phyloP scores from a whole-genome alignment of 2,797 vertebrate genomes.

The Tokudaia tokunoshimensis region DNA sequence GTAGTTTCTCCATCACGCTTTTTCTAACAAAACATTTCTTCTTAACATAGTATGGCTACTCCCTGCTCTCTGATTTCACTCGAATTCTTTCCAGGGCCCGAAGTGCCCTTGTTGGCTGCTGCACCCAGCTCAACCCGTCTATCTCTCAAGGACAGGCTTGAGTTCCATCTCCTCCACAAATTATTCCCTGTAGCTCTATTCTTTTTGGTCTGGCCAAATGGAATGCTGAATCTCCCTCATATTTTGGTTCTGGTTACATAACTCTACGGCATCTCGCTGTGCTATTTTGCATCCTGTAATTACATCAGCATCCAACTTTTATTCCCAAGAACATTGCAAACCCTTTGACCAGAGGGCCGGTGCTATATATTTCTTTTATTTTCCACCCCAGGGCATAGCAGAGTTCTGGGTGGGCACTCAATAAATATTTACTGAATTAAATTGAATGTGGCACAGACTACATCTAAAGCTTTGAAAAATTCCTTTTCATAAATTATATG shows the following conservation, averaged over 20 bases:
- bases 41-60: background rate
- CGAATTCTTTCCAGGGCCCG: background rate
- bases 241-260: slow-evolving; percentile 63
- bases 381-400: slow-evolving; percentile 2
- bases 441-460: slow-evolving; percentile 49
- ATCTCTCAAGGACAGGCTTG: slow-evolving; percentile 64
- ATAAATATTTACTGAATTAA: slow-evolving; percentile 83
- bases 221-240: slow-evolving; percentile 20
- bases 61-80: slow-evolving; percentile 20
- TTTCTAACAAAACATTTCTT: background rate
- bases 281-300: slow-evolving; percentile 67
- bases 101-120: background rate
- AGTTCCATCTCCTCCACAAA: background rate
- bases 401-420: slow-evolving; percentile 51
- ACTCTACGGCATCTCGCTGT: slow-evolving; percentile 12
- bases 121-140: background rate
- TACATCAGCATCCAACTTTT: slow-evolving; percentile 65
- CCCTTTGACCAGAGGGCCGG: slow-evolving; percentile 59
- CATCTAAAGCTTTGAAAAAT: slow-evolving; percentile 59
- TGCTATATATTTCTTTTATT: slow-evolving; percentile 77
- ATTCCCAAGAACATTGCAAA: slow-evolving; percentile 73
- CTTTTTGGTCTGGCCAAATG: background rate
- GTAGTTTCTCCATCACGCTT: background rate
- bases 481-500: slow-evolving; percentile 71
- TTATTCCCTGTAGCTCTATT: slow-evolving; percentile 49